phyloP scores from a whole-genome alignment of 2,113 vertebrate genomes.

The Phocoena sinus region DNA sequence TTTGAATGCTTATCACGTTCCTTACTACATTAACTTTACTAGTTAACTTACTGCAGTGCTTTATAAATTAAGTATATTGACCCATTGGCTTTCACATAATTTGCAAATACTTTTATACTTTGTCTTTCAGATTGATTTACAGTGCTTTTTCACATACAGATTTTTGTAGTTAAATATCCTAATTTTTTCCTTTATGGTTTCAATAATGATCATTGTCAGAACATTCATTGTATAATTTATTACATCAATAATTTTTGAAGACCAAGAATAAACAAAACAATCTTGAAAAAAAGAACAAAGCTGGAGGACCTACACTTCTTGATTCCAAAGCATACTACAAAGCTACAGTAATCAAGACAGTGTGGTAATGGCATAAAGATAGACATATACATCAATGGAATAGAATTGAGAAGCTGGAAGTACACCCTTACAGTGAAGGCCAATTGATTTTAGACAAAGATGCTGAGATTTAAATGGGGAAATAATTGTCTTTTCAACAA shows the following conservation, averaged over 20 bases:
- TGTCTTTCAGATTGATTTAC: not conserved
- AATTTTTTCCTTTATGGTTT: not conserved
- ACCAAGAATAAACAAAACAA: not conserved
- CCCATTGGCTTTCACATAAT: not conserved
- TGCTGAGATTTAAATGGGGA: not conserved
- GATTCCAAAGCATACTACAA: not conserved
- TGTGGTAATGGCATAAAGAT: not conserved
- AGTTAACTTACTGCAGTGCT: not conserved
- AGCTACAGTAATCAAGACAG: not conserved
- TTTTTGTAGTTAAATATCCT: not conserved
- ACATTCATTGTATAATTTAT: not conserved
- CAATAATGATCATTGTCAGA: not conserved
- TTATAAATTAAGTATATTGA: not conserved
- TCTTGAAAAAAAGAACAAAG: not conserved
- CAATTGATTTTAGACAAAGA: not conserved
- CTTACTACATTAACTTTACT: not conserved
- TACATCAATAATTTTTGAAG: not conserved
- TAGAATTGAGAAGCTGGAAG: not conserved
- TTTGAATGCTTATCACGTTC: not conserved
- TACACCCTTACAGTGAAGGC: not conserved
- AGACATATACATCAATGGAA: not conserved
- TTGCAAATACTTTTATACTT: not conserved
- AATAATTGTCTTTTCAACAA: not conserved
- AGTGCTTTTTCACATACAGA: not conserved
- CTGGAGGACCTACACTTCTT: not conserved